Evolutionary conservation across 2,888 invertebrate genomes (phyloP), one percentile per base, ranked within the genome.

Genomic region (Phaonia tiefii): DNA sequence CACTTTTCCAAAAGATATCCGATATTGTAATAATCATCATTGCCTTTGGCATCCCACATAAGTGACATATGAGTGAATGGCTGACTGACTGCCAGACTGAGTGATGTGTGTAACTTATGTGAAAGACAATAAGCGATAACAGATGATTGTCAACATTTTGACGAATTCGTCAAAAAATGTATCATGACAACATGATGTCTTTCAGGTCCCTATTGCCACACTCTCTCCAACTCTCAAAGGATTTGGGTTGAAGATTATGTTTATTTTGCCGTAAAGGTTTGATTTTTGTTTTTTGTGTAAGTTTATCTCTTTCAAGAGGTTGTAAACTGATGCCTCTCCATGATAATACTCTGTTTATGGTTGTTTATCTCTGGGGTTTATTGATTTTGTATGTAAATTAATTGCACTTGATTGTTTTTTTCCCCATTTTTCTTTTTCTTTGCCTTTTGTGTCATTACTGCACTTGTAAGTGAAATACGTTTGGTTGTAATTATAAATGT

Each of bases 301-400:
- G n/a, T n/a, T n/a, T n/a, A n/a, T n/a, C n/a, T n/a, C n/a, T n/a
- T n/a, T n/a, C 42, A 2, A 42, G 3, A 3, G 1, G 10, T 31
- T 54, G 54, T 54, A 54, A 54, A 54, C 54, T 54, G 54, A 54
- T 54, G 54, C 54, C 54, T 51, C 20, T 46, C 15, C 4, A 20
- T 54, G 25, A 20, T 54, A n/a, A n/a, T n/a, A n/a, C n/a, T n/a
- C n/a, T n/a, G 22, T 54, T 31, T 25, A 2, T 51, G 54, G 54
- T 7, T 25, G 20, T 49, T 49, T 49, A 15, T 17, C 67, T 72
- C 54, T 37, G 51, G 54, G 63, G 37, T 25, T 65, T 69, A 76
- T 76, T 80, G 72, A 65, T 73, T 80, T 76, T 73, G 76, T 76
- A 80, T 80, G 70, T 80, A 76, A 76, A 80, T 80, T 76, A 76